Percentiles rank a stretch among this genome's conserved stretches.
These are phyloP conservation scores for Maconellicoccus hirsutus DNA, from an alignment of 1,140 invertebrate genomes.

Conservation along the genomic window DNA sequence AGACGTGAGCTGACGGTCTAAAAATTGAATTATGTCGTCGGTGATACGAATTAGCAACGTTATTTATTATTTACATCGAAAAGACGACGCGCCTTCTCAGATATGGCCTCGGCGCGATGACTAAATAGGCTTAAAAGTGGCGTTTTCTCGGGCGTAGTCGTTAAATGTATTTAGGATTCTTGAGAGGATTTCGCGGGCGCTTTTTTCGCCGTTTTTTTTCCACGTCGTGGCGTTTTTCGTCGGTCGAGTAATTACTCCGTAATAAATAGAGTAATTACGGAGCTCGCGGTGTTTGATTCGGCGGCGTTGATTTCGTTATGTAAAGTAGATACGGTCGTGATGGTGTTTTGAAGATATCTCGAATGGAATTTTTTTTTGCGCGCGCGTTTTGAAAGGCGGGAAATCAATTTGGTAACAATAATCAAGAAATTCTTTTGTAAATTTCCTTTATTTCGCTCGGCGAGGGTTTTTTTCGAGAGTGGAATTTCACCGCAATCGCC, in stretches of 20 bases:
- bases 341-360: not conserved
- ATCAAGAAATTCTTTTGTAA: conserved; percentile 5
- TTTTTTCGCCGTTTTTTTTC: not conserved
- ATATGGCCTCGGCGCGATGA: too few relatives aligned
- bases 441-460: not conserved
- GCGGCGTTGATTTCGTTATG: not conserved
- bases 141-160: not conserved
- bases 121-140: too few relatives aligned
- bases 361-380: not conserved
- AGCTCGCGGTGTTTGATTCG: not conserved
- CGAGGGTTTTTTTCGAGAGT: not conserved
- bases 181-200: not conserved
- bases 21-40: not conserved
- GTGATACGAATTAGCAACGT: not conserved
- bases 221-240: not conserved
- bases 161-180: not conserved
- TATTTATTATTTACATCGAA: not conserved
- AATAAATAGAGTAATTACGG: not conserved
- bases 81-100: too few relatives aligned
- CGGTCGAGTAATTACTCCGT: not conserved
- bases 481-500: not conserved
- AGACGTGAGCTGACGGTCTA: not conserved
- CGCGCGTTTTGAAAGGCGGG: not conserved
- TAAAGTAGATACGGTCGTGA: not conserved
- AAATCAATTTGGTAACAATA: not conserved